Conservation (phyloP, 2,113 vertebrate genomes). For the Pteronura brasiliensis region DNA sequence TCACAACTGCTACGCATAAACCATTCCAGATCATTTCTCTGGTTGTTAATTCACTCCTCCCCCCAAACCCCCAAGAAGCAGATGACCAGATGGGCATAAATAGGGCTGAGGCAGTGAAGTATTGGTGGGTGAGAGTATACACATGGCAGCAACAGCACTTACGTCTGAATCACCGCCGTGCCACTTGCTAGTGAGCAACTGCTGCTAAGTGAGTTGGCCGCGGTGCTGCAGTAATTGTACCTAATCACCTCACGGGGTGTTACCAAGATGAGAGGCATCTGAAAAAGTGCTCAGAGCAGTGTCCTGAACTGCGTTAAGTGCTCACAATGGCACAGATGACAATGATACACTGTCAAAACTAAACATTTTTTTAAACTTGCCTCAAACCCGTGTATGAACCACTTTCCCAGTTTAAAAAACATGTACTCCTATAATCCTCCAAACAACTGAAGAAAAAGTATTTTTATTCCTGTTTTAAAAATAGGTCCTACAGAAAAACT, state of each 20-base stretch:
- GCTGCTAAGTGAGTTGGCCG: background rate
- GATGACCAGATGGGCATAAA: background rate
- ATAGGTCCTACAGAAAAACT: background rate
- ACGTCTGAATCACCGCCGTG: background rate
- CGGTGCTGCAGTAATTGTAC: background rate
- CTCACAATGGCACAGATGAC: background rate
- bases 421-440: background rate
- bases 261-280: background rate
- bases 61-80: background rate
- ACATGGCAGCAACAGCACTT: background rate
- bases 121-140: background rate
- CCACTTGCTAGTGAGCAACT: background rate
- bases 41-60: background rate
- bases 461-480: slow-evolving; percentile 37
- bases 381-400: background rate
- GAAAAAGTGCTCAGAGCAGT: background rate
- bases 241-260: background rate
- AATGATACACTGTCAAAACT: background rate
- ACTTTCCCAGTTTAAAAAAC: slow-evolving; percentile 34
- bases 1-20: background rate
- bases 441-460: background rate
- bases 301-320: background rate
- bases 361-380: background rate
- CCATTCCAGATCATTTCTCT: background rate
- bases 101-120: background rate